Evolutionary conservation across 2,888 invertebrate genomes (phyloP).

Genomic region (Amiota communis): DNA sequence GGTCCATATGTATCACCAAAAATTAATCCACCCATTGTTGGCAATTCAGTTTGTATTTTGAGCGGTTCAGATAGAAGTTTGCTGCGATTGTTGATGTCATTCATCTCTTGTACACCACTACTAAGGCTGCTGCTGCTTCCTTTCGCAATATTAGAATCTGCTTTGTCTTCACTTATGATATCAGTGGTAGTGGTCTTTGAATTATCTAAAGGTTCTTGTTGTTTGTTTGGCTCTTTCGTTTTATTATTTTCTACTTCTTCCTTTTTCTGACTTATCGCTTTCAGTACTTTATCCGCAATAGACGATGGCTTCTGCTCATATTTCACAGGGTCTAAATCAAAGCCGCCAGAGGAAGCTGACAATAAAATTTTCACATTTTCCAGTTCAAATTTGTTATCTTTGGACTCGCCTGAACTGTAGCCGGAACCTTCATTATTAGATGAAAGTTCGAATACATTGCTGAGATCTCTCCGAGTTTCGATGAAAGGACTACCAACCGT

Average conservation of each 20-base stretch:
- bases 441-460: constrained; percentile 69
- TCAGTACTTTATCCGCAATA: constrained; percentile 78
- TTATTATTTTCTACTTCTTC: constrained; percentile 74
- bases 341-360: constrained; percentile 64
- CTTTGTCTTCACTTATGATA: not conserved
- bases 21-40: constrained; percentile 28
- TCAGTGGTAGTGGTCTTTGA: not conserved
- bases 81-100: constrained; percentile 41
- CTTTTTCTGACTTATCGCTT: constrained; percentile 77
- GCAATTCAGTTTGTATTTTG: constrained; percentile 61
- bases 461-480: constrained; percentile 63
- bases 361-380: constrained; percentile 71
- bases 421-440: constrained; percentile 63
- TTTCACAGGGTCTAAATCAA: constrained; percentile 70
- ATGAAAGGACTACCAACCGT: constrained; percentile 70
- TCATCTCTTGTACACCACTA: constrained; percentile 31
- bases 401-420: constrained; percentile 61
- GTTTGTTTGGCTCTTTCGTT: constrained; percentile 68
- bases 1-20: constrained; percentile 50
- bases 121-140: constrained; percentile 33
- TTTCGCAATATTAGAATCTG: constrained; percentile 10
- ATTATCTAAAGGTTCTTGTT: constrained; percentile 59
- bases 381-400: constrained; percentile 70
- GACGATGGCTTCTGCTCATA: constrained; percentile 74
- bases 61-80: constrained; percentile 62